phyloP scores from a whole-genome alignment of 2,888 invertebrate species.

The Nysson spinosus region DNA sequence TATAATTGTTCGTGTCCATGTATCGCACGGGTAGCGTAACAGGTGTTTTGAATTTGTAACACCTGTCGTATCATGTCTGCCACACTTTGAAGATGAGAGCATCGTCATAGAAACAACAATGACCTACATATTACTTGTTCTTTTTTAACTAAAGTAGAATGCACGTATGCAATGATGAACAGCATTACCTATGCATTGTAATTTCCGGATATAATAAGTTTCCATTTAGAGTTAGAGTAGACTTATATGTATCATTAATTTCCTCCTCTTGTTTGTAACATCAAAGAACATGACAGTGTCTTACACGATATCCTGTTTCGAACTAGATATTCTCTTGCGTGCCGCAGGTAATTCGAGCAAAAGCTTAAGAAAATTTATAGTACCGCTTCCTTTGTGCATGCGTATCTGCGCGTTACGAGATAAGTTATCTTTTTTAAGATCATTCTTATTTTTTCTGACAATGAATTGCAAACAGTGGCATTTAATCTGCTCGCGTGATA shows the following conservation, averaged over 20 bases:
- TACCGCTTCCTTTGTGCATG: conserved; percentile 19
- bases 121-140: conserved; percentile 36
- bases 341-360: conserved; percentile 6
- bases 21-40: conserved; percentile 6
- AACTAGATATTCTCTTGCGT: not conserved
- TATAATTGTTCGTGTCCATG: conserved; percentile 8
- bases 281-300: not conserved
- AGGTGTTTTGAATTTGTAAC: conserved; percentile 35
- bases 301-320: not conserved
- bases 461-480: too few relatives aligned
- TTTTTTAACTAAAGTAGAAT: conserved; percentile 23
- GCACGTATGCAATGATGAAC: not conserved
- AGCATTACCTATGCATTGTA: too few relatives aligned
- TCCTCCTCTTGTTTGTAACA: conserved; percentile 2
- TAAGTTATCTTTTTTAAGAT: too few relatives aligned
- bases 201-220: too few relatives aligned
- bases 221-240: too few relatives aligned
- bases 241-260: too few relatives aligned
- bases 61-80: conserved; percentile 22
- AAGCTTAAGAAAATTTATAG: conserved; percentile 12
- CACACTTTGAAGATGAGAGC: conserved; percentile 19
- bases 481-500: too few relatives aligned
- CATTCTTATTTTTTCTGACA: too few relatives aligned
- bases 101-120: conserved; percentile 11
- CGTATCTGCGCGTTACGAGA: not conserved